A percentile compares a stretch with the other conserved stretches of the same genome.
Conservation (phyloP, 2,113 vertebrate genomes). For the Aegypius monachus region DNA sequence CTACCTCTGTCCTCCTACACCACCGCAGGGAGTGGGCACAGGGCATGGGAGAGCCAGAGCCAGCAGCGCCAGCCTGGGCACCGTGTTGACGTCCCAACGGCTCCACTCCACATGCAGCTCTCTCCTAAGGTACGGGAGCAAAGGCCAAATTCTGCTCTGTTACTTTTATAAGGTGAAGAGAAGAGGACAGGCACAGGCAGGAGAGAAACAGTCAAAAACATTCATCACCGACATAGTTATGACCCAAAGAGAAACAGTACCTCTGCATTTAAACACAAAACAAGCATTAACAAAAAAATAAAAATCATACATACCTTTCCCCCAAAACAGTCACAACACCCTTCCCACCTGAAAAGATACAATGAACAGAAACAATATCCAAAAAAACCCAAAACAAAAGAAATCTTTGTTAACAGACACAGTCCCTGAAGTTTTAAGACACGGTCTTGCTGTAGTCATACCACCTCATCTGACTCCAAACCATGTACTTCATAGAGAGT, state of each 20-base stretch:
- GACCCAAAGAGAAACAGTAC: conserved; percentile 55
- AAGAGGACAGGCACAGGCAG: neutral
- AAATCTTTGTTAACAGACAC: conserved; percentile 46
- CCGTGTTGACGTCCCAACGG: accelerated
- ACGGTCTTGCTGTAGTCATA: conserved; percentile 74
- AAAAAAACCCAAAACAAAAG: neutral
- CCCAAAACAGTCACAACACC: conserved; percentile 5
- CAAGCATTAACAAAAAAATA: neutral
- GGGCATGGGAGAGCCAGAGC: neutral
- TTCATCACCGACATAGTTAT: neutral
- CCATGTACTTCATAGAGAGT: conserved; percentile 89
- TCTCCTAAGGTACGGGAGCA: neutral
- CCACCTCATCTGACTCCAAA: conserved; percentile 95
- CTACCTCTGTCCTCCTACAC: neutral
- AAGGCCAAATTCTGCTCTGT: neutral
- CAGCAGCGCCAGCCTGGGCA: neutral
- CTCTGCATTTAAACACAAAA: conserved; percentile 63
- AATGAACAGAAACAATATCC: conserved; percentile 26
- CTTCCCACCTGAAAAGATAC: neutral
- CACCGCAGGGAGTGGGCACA: neutral
- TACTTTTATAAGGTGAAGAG: neutral
- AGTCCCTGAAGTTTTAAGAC: conserved; percentile 69
- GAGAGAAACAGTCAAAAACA: neutral
- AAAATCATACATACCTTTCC: neutral
- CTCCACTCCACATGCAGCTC: accelerated